Evolutionary conservation across 2,888 invertebrate species (phyloP), one percentile per base, ranked within the genome.

Genomic region (Drosophila mimica): DNA sequence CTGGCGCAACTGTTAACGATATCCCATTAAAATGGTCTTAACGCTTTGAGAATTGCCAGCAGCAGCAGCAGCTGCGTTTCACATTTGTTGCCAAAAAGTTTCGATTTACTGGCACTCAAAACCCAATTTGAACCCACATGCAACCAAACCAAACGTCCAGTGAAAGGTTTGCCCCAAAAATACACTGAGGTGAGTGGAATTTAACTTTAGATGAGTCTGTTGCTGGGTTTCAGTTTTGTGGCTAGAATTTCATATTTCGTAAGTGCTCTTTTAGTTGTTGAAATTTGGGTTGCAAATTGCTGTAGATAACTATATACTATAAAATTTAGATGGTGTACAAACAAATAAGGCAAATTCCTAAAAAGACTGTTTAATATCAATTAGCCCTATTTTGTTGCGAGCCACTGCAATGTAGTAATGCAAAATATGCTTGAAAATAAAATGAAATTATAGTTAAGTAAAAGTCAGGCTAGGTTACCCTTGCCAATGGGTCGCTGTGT

Each of bases 1-100:
- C 62, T 46, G 66, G 49, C 66, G n/a, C 74, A 67, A 53, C 69
- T 63, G 73, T 51, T 74, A 73, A 74, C 63, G 60, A 54, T 67
- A 57, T 65, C 51, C 63, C 72, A 85, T 88, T 83, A 70, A 64
- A 69, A 48, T 28, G 63, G 64, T 57, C 62, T 76, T 77, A 70
- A 74, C 63, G 61, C 60, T 54, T 49, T 59, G 53, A 66, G 69
- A 79, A 71, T 76, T 66, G 56, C 46, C 15, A 25, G 64, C 73
- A 62, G 28, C 68, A 54, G 46, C 34, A 34, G 36, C 28, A 54
- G 46, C 34, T 31, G 36, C 28, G 13, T 25, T 30, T 53, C 52
- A 49, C 60, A 60, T 60, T 38, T 70, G 62, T 40, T 77, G 70
- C 57, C 52, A 15, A 46, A 57, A 62, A 80, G 56, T 76, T 61